Percentiles rank a stretch among this genome's conserved stretches.
These are phyloP conservation scores for Mycteria americana DNA, from an alignment of 2,797 vertebrate species.

Conservation along the genomic window DNA sequence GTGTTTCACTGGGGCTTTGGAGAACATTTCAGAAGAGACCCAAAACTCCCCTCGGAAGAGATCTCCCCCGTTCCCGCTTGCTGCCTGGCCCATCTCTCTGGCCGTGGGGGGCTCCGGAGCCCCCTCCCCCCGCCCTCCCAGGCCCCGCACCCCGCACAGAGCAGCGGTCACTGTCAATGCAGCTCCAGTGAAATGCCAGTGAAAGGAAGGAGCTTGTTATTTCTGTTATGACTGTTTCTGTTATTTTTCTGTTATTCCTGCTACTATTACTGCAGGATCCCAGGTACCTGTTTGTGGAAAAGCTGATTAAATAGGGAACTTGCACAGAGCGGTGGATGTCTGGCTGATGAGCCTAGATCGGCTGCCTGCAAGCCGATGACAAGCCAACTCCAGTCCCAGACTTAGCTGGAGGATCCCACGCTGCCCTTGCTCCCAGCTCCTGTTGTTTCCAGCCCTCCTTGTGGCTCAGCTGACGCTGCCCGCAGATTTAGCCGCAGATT, in stretches of 20 bases:
- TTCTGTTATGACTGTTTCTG: background rate
- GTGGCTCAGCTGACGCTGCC: background rate
- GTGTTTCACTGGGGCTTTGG: background rate
- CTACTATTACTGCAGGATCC: background rate
- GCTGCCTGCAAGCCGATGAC: background rate
- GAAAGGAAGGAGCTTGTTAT: background rate
- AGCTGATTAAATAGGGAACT: background rate
- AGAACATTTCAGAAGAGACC: background rate
- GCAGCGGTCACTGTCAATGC: rapidly evolving
- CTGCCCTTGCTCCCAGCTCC: background rate
- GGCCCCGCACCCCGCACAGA: rapidly evolving
- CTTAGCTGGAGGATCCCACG: no score
- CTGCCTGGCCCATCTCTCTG: background rate
- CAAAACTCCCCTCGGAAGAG: background rate
- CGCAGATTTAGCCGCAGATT: rapidly evolving
- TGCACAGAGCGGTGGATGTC: background rate
- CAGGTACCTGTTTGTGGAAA: background rate
- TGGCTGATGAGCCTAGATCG: background rate
- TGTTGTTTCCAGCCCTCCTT: background rate
- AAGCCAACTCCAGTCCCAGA: background rate
- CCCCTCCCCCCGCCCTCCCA: background rate
- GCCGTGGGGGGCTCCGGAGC: background rate
- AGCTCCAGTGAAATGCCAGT: background rate
- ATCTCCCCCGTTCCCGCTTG: background rate
- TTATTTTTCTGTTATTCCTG: background rate